Percentiles rank a stretch among this genome's conserved stretches.
Evolutionary conservation across 2,797 vertebrate genomes (phyloP).

Genomic region (Darevskia mixta): DNA sequence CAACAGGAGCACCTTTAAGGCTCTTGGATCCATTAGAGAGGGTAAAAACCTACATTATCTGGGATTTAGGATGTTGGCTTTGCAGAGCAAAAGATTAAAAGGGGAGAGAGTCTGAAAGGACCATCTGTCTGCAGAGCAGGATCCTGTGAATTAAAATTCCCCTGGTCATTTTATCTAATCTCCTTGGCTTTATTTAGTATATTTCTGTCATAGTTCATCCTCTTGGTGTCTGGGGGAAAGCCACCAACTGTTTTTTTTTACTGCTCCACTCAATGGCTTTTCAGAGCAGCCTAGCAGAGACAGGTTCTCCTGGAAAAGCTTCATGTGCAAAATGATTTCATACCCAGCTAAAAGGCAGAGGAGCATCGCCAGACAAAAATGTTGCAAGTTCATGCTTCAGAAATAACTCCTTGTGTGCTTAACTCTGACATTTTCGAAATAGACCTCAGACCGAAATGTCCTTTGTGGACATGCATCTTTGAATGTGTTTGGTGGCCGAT

Average conservation of each 20-base stretch:
- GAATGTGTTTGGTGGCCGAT: neutral
- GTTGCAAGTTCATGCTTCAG: neutral
- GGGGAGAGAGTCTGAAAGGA: conserved; percentile 82
- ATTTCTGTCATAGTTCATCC: conserved; percentile 4
- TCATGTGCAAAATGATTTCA: neutral
- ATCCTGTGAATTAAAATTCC: conserved; percentile 67
- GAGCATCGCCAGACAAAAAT: neutral
- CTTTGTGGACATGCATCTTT: neutral
- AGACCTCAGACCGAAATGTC: neutral
- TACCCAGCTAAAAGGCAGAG: neutral
- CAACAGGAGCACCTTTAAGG: conserved; percentile 83
- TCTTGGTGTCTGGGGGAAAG: neutral
- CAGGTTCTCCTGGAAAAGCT: neutral
- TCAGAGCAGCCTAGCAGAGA: neutral
- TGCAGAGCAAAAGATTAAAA: conserved; percentile 84
- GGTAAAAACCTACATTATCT: conserved; percentile 89
- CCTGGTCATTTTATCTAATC: conserved; percentile 53
- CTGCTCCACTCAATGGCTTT: neutral
- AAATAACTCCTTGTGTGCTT: neutral
- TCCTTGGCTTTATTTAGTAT: conserved; percentile 42
- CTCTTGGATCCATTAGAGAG: conserved; percentile 79
- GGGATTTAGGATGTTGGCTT: conserved; percentile 85
- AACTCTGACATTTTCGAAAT: neutral
- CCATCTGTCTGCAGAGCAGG: conserved; percentile 84
- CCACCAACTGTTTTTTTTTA: neutral